These are phyloP conservation scores for Nothocercus nigrocapillus DNA, from an alignment of 2,113 vertebrate genomes.

Conservation along the genomic window DNA sequence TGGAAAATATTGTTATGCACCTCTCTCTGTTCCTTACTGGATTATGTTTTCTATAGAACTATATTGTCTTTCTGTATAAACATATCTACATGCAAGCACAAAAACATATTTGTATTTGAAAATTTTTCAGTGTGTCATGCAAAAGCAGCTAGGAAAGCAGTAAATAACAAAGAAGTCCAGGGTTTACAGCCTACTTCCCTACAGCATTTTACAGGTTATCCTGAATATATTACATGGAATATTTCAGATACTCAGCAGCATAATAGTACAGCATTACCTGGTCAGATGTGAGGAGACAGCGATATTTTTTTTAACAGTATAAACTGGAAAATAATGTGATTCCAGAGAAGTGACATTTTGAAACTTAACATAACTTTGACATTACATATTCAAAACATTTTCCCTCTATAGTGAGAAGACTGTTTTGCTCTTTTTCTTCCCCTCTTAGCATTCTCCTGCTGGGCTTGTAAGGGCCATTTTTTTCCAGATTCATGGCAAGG, in stretches of 20 bases:
- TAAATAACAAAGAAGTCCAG: background rate
- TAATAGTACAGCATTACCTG: background rate
- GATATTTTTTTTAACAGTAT: background rate
- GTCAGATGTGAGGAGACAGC: background rate
- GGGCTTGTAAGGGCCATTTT: background rate
- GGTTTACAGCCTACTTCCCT: background rate
- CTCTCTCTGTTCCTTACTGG: background rate
- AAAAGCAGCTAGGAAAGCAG: background rate
- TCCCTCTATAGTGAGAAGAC: background rate
- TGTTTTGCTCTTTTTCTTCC: background rate
- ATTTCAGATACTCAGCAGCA: background rate
- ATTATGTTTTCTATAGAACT: background rate
- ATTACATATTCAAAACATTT: background rate
- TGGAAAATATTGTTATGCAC: background rate
- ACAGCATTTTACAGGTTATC: background rate
- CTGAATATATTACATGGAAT: background rate
- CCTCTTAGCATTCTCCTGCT: background rate
- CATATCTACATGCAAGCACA: background rate
- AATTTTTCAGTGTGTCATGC: background rate
- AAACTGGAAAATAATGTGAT: background rate
- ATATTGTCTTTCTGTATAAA: background rate
- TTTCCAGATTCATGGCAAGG: background rate
- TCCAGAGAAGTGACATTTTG: background rate
- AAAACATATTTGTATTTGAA: background rate
- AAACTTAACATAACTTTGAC: conserved; percentile 5